Percentiles rank a stretch among this genome's conserved stretches.
Evolutionary conservation across 2,113 vertebrate species (phyloP).

Genomic region (Girardinichthys multiradiatus): DNA sequence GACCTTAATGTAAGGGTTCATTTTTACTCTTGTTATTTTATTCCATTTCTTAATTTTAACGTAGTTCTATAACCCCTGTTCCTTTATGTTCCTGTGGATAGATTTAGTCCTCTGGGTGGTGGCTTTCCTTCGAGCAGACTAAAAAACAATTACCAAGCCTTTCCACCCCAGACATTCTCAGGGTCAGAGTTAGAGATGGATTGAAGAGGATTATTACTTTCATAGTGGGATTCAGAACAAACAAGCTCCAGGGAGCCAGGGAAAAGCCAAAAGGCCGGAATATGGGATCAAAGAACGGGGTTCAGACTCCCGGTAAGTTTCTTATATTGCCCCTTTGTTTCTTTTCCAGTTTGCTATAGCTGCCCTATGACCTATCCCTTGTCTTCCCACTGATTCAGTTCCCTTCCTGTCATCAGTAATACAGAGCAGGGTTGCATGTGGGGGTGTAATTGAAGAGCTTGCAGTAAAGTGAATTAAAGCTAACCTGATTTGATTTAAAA

Average conservation of each 20-base stretch:
- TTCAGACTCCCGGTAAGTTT: constrained; percentile 25
- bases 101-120: constrained; percentile 32
- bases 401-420: constrained; percentile 25
- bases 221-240: constrained; percentile 53
- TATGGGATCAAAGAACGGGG: constrained; percentile 8
- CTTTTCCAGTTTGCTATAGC: constrained; percentile 16
- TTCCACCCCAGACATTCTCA: constrained; percentile 47
- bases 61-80: too few relatives aligned
- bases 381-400: constrained; percentile 1
- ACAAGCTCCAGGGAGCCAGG: constrained; percentile 30
- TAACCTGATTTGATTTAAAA: constrained; percentile 49
- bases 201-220: constrained; percentile 62
- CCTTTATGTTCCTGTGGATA: neutral
- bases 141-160: constrained; percentile 63
- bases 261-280: constrained; percentile 3
- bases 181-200: constrained; percentile 60
- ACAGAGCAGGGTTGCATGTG: constrained; percentile 25
- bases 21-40: too few relatives aligned
- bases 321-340: constrained; percentile 12
- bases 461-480: constrained; percentile 58
- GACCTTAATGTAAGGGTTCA: too few relatives aligned
- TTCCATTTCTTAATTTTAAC: too few relatives aligned
- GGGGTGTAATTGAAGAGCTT: constrained; percentile 52
- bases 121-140: constrained; percentile 49
- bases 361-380: neutral